phyloP scores from a whole-genome alignment of 2,113 vertebrate genomes.

The Stegostoma tigrinum region DNA sequence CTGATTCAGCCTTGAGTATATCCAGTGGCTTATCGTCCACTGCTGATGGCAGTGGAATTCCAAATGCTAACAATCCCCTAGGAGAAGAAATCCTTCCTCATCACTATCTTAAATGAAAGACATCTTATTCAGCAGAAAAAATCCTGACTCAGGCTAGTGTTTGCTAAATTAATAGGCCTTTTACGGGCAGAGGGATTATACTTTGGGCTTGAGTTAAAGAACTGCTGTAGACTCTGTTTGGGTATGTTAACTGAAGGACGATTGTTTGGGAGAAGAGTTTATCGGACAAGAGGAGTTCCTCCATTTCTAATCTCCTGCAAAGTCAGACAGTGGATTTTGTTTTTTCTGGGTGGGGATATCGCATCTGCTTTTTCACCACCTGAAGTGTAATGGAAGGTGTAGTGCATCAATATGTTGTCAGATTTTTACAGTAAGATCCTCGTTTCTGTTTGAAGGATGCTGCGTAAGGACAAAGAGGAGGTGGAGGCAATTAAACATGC shows the following conservation, averaged over 20 bases:
- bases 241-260: not conserved
- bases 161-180: not conserved
- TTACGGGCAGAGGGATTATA: no score
- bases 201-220: not conserved
- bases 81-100: not conserved
- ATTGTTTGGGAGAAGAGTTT: not conserved
- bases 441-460: constrained; percentile 64
- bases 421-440: not conserved
- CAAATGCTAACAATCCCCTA: no score
- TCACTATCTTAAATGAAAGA: not conserved
- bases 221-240: not conserved
- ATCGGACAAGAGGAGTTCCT: not conserved
- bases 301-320: not conserved
- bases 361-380: not conserved
- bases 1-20: no score
- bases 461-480: constrained; percentile 93
- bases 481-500: constrained; percentile 93
- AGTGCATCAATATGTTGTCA: not conserved
- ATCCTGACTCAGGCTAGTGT: not conserved
- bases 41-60: no score
- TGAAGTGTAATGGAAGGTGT: not conserved
- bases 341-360: not conserved
- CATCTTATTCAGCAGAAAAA: not conserved
- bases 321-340: not conserved
- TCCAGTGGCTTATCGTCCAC: not conserved